Evolutionary conservation across 1,140 invertebrate genomes (phyloP), one percentile per base, ranked within the genome.

Genomic region (Drosophila ercepeae): DNA sequence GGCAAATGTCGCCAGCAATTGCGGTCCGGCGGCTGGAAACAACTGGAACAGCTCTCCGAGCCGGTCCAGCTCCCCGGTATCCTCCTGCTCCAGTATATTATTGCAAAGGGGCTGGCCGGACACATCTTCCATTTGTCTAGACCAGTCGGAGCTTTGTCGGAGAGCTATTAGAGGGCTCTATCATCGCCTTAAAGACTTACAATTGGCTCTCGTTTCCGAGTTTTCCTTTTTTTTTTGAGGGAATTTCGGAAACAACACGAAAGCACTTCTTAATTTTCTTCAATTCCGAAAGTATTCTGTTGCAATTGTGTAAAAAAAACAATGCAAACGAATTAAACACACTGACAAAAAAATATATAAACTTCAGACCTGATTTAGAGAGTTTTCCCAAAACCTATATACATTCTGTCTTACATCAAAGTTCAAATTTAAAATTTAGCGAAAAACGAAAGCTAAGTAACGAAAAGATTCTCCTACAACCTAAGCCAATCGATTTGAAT

Each of bases 121-220:
- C 63, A 67, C 60, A 67, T 67, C 64, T 67, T 67, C 60, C 64
- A 67, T 67, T 67, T 67, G 64, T 67, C 64, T 52, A 36, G 46
- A 29, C 41, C 63, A n/a, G n/a, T n/a, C n/a, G n/a, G n/a, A n/a
- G n/a, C n/a, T n/a, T n/a, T n/a, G n/a, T n/a, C n/a, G n/a, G n/a
- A 65, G 60, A 52, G 45, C 48, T n/a, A n/a, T n/a, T n/a, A n/a
- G 9, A 36, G 21, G 25, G 52, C 41, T 6, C 11, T 14, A 18
- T 8, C 6, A 13, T 39, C 36, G 48, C 42, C 55, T 61, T 49
- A 13, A 64, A 49, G 29, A 21, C 18, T 36, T 16, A 9, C 16
- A 6, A 63, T 63, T 36, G 27, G 18, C 52, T 27, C 2, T 2
- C 27, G 9, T 27, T 27, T 27, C 8, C n/a, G 34, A 5, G 34